Base-by-base conservation (phyloP, 1,140 invertebrate species). In the Tetramorium parvispinum region DNA sequence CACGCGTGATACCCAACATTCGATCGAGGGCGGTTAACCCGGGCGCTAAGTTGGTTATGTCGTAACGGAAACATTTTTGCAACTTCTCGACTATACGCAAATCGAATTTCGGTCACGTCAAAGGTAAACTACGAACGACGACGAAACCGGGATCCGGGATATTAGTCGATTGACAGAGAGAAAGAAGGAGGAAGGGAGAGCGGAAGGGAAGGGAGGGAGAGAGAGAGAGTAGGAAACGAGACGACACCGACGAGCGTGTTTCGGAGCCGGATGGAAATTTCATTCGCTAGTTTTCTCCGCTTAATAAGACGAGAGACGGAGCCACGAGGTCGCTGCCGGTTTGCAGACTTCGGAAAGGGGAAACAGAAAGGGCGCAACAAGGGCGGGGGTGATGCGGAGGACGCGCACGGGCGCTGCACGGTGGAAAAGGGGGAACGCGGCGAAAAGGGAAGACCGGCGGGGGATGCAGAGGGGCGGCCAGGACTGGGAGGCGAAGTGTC, bases 401-500 rank as follows among this genome's bases (percentile, higher is more conserved):
- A 73, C 81, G 88, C 87, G 89, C 91, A 90, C 71, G 66, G 68
- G 88, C 55, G 88, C 57, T 53, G 75, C 78, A 66, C 55, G 68
- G 87, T 61, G 81, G 87, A 70, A 77, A 83, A 78, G 85, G 77
- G 89, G 70, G 71, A 68, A 65, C 16, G 32, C 46, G 87, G 92
- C 88, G 90, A 79, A 66, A 85, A 91, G 91, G 89, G 91, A 65
- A 81, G 27, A 21, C 6, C 27, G 75, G 59, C 85, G 81, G 75
- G 85, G 75, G 53, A 71, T 85, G 89, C 78, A 65, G 89, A 88
- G 87, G 85, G 87, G 77, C 82, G 71, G 85, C 86, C 92, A 92
- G 92, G 88, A 93, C 94, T 92, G 93, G 93, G 94, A 94, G 94
- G 94, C 93, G 93, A 95, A 95, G 94, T 95, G 95, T 95, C 95